Base-by-base conservation (phyloP, 2,888 invertebrate genomes). In the Hydraecia micacea region DNA sequence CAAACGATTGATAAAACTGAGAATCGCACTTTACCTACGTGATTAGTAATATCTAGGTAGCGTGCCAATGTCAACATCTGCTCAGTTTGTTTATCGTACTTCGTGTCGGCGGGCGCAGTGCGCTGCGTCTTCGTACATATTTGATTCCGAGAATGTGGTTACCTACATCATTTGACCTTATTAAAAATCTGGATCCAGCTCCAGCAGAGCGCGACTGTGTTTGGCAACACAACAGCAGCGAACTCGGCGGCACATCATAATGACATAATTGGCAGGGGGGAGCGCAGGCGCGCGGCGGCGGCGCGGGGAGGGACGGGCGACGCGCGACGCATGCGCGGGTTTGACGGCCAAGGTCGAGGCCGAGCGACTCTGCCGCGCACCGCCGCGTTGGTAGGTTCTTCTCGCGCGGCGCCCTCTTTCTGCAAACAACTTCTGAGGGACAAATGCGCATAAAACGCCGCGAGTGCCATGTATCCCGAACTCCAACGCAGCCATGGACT, bases 311-410 rank as follows among this genome's bases (percentile, higher is more conserved):
- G 91, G 89, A 36, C 42, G 42, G n/a, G n/a, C 36, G 55, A 39
- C 91, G 95, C 94, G 95, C 94, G 94, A 92, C 96, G 96, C 96
- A 96, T 96, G 96, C 96, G 97, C 96, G 93, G 90, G 94, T 96
- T 96, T 97, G 96, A 95, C 96, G 97, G 97, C 97, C 97, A 97
- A 97, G 97, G 97, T 96, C 96, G 96, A 96, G 96, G 97, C 93
- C 95, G 94, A 91, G 94, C 95, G 95, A 96, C 94, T 96, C 96
- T 87, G 94, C 96, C 95, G 96, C 96, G 96, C 96, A 94, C 96
- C 95, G 96, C 93, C 96, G 96, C 95, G 92, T 93, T 93, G 95
- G 94, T 93, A 92, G 93, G 96, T 95, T 92, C 93, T 91, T 93
- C 93, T 91, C 88, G 92, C 91, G 93, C 93, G 91, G 93, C 93